Conservation (phyloP, 2,797 vertebrate species). For the Macropus fuliginosus region DNA sequence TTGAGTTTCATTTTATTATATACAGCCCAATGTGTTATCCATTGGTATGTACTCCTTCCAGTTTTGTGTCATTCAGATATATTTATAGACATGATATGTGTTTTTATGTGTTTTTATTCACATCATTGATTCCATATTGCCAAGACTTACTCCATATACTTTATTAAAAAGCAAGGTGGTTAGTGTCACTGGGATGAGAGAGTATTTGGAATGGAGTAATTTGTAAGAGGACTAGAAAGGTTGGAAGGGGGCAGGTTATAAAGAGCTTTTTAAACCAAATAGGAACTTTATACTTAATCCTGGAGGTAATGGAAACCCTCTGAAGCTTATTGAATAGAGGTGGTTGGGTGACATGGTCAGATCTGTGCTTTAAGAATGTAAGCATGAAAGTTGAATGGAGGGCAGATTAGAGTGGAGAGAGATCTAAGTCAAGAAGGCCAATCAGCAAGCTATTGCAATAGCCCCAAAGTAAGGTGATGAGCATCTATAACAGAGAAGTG, state of each 20-base stretch:
- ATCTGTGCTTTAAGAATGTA: not conserved
- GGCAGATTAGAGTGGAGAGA: not conserved
- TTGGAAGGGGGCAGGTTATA: not conserved
- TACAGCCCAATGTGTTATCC: too few species aligned
- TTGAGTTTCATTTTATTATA: too few species aligned
- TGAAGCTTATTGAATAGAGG: not conserved
- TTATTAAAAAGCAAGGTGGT: too few species aligned
- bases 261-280: not conserved
- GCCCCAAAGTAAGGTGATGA: not conserved
- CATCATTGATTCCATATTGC: too few species aligned
- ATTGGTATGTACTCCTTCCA: too few species aligned
- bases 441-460: not conserved
- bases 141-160: too few species aligned
- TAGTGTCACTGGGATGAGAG: too few species aligned
- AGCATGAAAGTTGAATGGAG: not conserved
- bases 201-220: too few species aligned
- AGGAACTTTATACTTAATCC: not conserved
- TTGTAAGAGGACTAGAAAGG: too few species aligned
- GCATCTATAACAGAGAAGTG: not conserved
- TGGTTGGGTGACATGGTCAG: not conserved
- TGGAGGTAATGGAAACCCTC: not conserved
- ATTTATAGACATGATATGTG: too few species aligned
- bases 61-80: too few species aligned
- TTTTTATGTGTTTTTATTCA: too few species aligned
- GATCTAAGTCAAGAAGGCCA: not conserved